Conservation (phyloP, 2,113 vertebrate species). For the Oreochromis niloticus region DNA sequence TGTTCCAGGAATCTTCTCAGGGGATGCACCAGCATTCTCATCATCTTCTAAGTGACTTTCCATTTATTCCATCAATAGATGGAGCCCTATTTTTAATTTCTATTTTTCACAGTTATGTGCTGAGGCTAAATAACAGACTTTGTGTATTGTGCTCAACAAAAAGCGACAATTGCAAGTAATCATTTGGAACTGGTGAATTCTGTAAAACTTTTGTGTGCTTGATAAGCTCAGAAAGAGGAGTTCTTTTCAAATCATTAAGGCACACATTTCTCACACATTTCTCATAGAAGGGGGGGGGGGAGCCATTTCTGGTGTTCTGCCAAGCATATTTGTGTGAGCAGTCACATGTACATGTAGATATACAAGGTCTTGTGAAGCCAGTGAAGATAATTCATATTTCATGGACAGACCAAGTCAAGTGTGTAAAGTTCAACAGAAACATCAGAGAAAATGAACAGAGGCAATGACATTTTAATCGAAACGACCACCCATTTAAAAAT, state of each 20-base stretch:
- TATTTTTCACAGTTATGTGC: background rate
- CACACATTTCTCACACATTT: background rate
- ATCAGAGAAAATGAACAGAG: slow-evolving; percentile 70
- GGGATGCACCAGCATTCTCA: slow-evolving; percentile 27
- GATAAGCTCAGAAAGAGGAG: background rate
- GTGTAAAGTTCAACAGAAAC: slow-evolving; percentile 78
- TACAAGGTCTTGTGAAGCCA: slow-evolving; percentile 27
- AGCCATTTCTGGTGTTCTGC: background rate
- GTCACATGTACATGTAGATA: slow-evolving; percentile 9
- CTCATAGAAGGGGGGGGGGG: background rate
- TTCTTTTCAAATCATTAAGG: slow-evolving; percentile 2
- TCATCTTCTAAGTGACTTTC: slow-evolving; percentile 29
- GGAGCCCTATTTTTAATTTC: slow-evolving; percentile 25
- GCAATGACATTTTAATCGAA: slow-evolving; percentile 76
- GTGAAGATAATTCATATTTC: slow-evolving; percentile 64
- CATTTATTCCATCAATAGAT: slow-evolving; percentile 20
- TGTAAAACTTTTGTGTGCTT: slow-evolving; percentile 2
- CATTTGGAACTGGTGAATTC: slow-evolving; percentile 20
- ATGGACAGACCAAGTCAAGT: slow-evolving; percentile 73
- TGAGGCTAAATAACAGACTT: slow-evolving; percentile 17
- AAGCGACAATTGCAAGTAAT: slow-evolving; percentile 24
- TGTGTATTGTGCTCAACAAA: slow-evolving; percentile 36
- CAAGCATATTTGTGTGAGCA: background rate
- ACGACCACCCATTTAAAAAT: slow-evolving; percentile 56
- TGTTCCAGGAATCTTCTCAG: slow-evolving; percentile 28